A percentile compares a stretch with the other conserved stretches of the same genome.
phyloP scores from a whole-genome alignment of 2,888 invertebrate species.

The Ctenicera cuprea region DNA sequence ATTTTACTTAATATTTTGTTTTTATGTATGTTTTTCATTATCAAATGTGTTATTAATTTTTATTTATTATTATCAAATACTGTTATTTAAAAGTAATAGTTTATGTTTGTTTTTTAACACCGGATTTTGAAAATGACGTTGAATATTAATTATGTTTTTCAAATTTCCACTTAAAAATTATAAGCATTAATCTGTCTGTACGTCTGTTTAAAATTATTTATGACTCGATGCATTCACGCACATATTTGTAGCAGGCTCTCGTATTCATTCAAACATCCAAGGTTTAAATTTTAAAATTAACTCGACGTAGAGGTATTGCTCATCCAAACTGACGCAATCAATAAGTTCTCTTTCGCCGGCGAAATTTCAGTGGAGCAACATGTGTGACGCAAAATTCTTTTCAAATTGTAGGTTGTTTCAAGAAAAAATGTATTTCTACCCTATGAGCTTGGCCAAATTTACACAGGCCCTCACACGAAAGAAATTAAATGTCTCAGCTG shows the following conservation, averaged over 20 bases:
- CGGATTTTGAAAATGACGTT: too few relatives aligned
- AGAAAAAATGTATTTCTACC: constrained; percentile 51
- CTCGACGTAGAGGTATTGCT: constrained; percentile 19
- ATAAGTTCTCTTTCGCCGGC: constrained; percentile 10
- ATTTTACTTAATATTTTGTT: too few relatives aligned
- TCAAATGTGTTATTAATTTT: too few relatives aligned
- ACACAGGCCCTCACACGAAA: constrained; percentile 68
- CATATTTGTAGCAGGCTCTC: constrained; percentile 9
- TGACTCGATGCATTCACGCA: neutral
- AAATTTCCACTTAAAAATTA: too few relatives aligned
- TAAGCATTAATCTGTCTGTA: too few relatives aligned
- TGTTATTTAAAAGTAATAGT: too few relatives aligned
- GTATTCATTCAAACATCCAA: constrained; percentile 8
- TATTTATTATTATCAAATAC: too few relatives aligned
- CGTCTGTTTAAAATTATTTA: too few relatives aligned
- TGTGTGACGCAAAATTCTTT: constrained; percentile 36
- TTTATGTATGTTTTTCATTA: too few relatives aligned
- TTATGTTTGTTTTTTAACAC: too few relatives aligned
- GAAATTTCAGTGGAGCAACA: neutral
- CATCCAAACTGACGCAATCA: constrained; percentile 27
- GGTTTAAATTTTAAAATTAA: constrained; percentile 37
- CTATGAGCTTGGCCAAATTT: constrained; percentile 60
- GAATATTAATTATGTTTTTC: too few relatives aligned
- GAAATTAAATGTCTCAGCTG: constrained; percentile 70
- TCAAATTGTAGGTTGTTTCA: constrained; percentile 19